These are phyloP conservation scores for Benitochromis conjunctus DNA, from an alignment of 2,113 vertebrate genomes.

Conservation along the genomic window DNA sequence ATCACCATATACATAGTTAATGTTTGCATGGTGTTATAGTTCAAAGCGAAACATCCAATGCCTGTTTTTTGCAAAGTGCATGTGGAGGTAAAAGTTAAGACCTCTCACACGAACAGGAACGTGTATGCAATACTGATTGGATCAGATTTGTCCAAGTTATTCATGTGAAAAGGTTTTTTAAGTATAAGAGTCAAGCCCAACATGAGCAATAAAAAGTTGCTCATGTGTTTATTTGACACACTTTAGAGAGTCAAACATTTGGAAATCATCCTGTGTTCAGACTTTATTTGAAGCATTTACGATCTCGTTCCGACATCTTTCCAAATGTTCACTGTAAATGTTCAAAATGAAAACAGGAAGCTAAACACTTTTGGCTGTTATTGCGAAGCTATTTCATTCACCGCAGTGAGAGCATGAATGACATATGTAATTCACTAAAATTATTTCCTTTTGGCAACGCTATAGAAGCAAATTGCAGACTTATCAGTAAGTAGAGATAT, in stretches of 20 bases:
- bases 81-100: constrained; percentile 10
- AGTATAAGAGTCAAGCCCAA: neutral
- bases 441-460: neutral
- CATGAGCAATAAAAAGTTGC: neutral
- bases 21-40: neutral
- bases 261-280: neutral
- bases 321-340: neutral
- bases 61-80: constrained; percentile 13
- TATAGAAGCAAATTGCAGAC: neutral
- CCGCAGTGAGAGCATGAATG: neutral
- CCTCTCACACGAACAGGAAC: neutral
- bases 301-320: neutral
- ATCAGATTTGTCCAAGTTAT: neutral
- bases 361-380: neutral
- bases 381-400: neutral
- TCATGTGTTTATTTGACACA: neutral
- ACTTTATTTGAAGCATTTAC: neutral
- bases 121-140: neutral
- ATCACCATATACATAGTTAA: constrained; percentile 43
- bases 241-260: constrained; percentile 18
- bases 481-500: neutral
- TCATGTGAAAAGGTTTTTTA: constrained; percentile 12
- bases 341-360: neutral
- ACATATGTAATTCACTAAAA: neutral
- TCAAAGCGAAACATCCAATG: constrained; percentile 17